Base-by-base conservation (phyloP, 2,113 vertebrate species). In the Sinocyclocheilus grahami region DNA sequence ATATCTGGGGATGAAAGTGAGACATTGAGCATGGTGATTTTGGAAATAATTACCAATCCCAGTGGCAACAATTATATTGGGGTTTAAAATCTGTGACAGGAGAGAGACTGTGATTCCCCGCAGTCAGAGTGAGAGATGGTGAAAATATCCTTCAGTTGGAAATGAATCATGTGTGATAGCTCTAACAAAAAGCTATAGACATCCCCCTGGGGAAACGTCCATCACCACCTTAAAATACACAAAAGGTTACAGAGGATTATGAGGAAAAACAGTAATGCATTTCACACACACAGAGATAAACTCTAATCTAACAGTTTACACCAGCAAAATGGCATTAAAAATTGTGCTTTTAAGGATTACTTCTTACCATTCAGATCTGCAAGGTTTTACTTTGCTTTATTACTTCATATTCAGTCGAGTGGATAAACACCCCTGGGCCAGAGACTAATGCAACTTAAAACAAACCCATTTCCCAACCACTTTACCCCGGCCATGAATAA, bases 111-210 rank as follows among this genome's bases (percentile, higher is more conserved):
- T 79, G 42, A 74, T 46, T 88, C 65, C 81, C 78, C 22, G 55
- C 20, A 37, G 24, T 78, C 67, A 55, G 48, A 67, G 42, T 83
- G 62, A 83, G 30, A 2, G 30, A 65, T 24, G 24, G 12, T 37
- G 22, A 42, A 46, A 46, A 74, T 12, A 62, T 67, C 20, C 1
- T 46, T 39, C 51, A 74, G 37, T 42, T 27, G 62, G 13, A 24
- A 13, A 80, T 42, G 20, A 62, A 80, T 33, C 22, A 37, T 3
- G 78, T 27, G 79, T 46, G 87, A 85, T 65, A 79, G 67, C 87
- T 88, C 87, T 79, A 82, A 90, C 55, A 60, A 84, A 62, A 27
- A 89, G 58, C 86, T 86, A 85, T 63, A 79, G 46, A 65, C 80
- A 42, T 63, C 77, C 63, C 37, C 22, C 42, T 48, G 72, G 42